These are phyloP conservation scores for Zaprionus bogoriensis DNA, from an alignment of 2,888 invertebrate species.

Conservation along the genomic window DNA sequence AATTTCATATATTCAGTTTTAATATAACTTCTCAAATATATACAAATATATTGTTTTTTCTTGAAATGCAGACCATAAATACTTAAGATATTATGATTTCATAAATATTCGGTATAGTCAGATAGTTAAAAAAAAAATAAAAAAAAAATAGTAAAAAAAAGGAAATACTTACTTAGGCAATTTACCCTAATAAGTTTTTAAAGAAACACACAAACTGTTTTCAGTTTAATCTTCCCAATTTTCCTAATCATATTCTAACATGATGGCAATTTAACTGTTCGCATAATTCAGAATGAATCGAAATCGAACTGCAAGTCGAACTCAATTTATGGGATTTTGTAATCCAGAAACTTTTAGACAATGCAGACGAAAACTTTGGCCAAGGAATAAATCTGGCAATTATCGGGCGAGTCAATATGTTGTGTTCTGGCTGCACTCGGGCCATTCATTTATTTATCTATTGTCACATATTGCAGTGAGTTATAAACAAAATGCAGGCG, in stretches of 20 bases:
- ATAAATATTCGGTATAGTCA: too few relatives aligned
- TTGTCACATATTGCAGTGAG: constrained; percentile 36
- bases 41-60: too few relatives aligned
- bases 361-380: constrained; percentile 15
- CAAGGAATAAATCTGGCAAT: constrained; percentile 39
- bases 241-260: not conserved
- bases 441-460: constrained; percentile 44
- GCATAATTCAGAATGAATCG: too few relatives aligned
- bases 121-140: too few relatives aligned
- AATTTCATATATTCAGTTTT: too few relatives aligned
- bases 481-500: constrained; percentile 3
- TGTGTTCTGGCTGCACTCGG: constrained; percentile 7
- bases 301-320: not conserved
- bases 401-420: constrained; percentile 27
- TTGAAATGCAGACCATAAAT: too few relatives aligned
- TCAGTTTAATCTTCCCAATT: not conserved
- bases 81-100: too few relatives aligned
- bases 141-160: too few relatives aligned
- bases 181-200: too few relatives aligned
- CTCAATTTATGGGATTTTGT: constrained; percentile 8
- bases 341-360: constrained; percentile 17
- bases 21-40: too few relatives aligned
- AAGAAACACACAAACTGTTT: too few relatives aligned
- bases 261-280: not conserved
- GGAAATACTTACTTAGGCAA: too few relatives aligned